These are phyloP conservation scores for Stichodactyla mertensii DNA, from an alignment of 64 coral and sea anemone species.

Conservation along the genomic window DNA sequence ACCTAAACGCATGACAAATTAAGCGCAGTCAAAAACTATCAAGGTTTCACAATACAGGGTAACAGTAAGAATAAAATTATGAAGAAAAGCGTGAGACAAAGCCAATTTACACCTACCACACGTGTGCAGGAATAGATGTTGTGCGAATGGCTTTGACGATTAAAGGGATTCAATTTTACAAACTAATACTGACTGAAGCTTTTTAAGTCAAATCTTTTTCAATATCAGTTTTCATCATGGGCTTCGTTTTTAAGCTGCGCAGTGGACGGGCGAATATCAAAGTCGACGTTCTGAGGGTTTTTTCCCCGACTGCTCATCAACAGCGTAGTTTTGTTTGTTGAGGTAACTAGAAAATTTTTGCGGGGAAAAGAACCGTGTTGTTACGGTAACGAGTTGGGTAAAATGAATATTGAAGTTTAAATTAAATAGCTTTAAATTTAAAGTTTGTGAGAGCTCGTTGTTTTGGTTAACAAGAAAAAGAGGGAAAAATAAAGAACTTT, in stretches of 20 bases:
- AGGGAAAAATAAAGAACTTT: neutral
- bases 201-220: neutral
- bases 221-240: neutral
- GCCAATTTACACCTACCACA: constrained; percentile 25
- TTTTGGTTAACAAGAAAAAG: neutral
- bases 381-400: constrained; percentile 48
- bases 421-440: constrained; percentile 32
- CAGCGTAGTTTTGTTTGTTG: constrained; percentile 2
- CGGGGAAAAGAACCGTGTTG: constrained; percentile 5
- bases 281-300: neutral
- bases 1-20: neutral
- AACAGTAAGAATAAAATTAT: neutral
- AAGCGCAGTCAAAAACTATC: neutral
- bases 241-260: neutral
- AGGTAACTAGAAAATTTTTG: constrained; percentile 26
- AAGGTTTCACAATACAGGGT: neutral
- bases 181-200: neutral
- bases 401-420: constrained; percentile 31
- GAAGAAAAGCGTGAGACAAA: constrained; percentile 1
- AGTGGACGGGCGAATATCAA: neutral
- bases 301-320: neutral
- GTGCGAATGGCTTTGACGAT: neutral
- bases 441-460: neutral
- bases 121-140: neutral
- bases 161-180: neutral